Evolutionary conservation across 2,113 vertebrate species (phyloP), one percentile per base, ranked within the genome.

Genomic region (Thryonomys swinderianus): DNA sequence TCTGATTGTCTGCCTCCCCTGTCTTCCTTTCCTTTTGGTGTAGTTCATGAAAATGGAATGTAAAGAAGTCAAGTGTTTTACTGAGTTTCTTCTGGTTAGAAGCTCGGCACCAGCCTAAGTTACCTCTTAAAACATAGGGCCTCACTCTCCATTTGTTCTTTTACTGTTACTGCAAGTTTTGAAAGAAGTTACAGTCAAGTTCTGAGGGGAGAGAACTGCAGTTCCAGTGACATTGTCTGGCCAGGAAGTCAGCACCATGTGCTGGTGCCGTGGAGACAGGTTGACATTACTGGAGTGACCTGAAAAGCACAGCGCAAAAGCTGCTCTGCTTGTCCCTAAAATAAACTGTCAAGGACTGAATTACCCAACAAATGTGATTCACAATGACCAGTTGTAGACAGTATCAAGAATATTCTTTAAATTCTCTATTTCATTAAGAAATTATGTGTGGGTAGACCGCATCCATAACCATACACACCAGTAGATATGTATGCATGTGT

Each of bases 221-320:
- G 76, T 83, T 80, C 88, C 17, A 51, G 16, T 92, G 93, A 87
- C 92, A 92, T 88, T 84, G 78, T 62, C 53, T 76, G 88, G 79
- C 85, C 78, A 88, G 95, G 64, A 95, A 97, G 80, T 92, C 71
- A 66, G 92, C 88, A 66, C 59, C 9, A 7, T 95, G 90, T 93
- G 88, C 94, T 96, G 96, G 76, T 93, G 51, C 21, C 32, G 88
- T 81, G 95, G 95, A 95, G 88, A 94, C 71, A 96, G 79, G 88
- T 73, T 95, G 66, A 92, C 87, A 87, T 92, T 88, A 95, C 13
- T 40, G 81, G 71, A 96, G 61, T 92, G 85, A 88, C 85, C 55
- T 27, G 76, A 86, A 82, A 59, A 85, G 78, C 51, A 69, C 27
- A 87, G 76, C 81, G 71, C 83, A 95, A 94, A 96, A 95, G 71